phyloP scores from a whole-genome alignment of 2,113 vertebrate species.

The Lepisosteus osseus region DNA sequence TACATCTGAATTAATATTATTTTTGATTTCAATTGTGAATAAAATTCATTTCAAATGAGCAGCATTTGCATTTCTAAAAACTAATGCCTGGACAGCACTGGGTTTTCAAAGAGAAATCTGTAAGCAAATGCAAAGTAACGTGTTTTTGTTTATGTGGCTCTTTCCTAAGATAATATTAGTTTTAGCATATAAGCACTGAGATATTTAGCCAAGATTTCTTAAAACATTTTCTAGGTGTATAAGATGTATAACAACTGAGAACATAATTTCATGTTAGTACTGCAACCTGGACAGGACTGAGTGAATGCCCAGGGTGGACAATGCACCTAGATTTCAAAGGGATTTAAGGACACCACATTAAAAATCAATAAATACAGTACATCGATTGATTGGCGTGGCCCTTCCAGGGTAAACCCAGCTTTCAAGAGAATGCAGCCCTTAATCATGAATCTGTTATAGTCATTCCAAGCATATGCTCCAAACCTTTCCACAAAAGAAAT shows the following conservation, averaged over 20 bases:
- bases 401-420: constrained; percentile 31
- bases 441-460: constrained; percentile 33
- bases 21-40: constrained; percentile 54
- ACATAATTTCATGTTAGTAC: not conserved
- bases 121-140: too few species aligned
- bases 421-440: constrained; percentile 15
- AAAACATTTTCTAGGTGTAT: not conserved
- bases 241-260: not conserved
- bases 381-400: constrained; percentile 50
- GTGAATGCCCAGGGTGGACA: not conserved
- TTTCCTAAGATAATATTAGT: too few species aligned
- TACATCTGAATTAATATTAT: constrained; percentile 52
- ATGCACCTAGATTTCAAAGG: constrained; percentile 27
- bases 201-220: too few species aligned
- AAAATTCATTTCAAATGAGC: constrained; percentile 59
- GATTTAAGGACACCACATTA: constrained; percentile 51
- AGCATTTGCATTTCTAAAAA: constrained; percentile 60
- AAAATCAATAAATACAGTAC: constrained; percentile 42
- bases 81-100: constrained; percentile 34
- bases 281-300: not conserved
- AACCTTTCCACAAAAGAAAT: constrained; percentile 21
- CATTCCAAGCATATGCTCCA: constrained; percentile 45
- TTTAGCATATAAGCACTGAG: too few species aligned
- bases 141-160: too few species aligned
- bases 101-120: constrained; percentile 20